These are phyloP conservation scores for Pogonophryne albipinna DNA, from an alignment of 2,797 vertebrate species.

Conservation along the genomic window DNA sequence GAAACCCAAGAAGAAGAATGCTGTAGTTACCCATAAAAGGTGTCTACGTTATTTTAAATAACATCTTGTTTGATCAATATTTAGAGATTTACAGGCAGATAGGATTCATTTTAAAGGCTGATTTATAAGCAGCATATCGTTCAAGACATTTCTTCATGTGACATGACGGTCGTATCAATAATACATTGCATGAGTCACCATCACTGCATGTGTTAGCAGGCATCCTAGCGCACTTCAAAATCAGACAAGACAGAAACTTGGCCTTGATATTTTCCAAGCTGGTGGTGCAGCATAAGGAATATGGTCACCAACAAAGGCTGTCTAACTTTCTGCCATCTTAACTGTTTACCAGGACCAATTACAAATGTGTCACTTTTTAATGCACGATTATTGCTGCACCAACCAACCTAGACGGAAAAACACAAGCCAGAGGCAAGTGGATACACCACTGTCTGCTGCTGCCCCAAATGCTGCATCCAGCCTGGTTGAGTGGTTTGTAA, in stretches of 20 bases:
- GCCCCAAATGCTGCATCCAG: constrained; percentile 30
- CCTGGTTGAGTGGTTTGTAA: constrained; percentile 55
- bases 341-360: constrained; percentile 27
- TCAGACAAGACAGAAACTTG: constrained; percentile 44
- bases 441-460: constrained; percentile 16
- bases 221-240: constrained; percentile 16
- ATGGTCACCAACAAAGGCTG: constrained; percentile 27
- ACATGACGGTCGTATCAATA: constrained; percentile 34
- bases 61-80: neutral
- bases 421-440: constrained; percentile 19
- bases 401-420: constrained; percentile 22
- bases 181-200: constrained; percentile 49
- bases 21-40: neutral
- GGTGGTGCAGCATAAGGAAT: constrained; percentile 48
- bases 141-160: constrained; percentile 1
- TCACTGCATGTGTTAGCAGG: constrained; percentile 56
- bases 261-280: constrained; percentile 22
- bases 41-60: neutral
- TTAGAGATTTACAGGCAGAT: neutral
- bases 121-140: constrained; percentile 8
- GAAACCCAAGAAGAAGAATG: neutral
- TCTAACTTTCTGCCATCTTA: constrained; percentile 35
- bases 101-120: neutral
- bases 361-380: constrained; percentile 29
- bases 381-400: constrained; percentile 22